These are phyloP conservation scores for Halichoeres trimaculatus DNA, from an alignment of 2,113 vertebrate species.

Conservation along the genomic window DNA sequence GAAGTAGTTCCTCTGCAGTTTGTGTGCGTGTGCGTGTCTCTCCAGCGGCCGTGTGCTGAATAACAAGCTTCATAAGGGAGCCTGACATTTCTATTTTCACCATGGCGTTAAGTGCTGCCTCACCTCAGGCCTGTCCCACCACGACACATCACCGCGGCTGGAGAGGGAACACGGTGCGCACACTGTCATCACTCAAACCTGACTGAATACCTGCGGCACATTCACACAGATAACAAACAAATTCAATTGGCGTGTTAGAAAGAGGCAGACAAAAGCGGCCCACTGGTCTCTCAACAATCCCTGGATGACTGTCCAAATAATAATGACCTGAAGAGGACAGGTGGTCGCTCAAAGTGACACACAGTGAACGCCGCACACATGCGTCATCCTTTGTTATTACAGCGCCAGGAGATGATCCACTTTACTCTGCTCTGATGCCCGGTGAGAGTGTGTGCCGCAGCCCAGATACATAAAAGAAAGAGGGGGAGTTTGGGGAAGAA, in stretches of 20 bases:
- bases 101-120: slow-evolving; percentile 44
- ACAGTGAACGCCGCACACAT: not conserved
- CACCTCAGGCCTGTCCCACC: slow-evolving; percentile 36
- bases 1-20: slow-evolving; percentile 1
- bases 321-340: slow-evolving; percentile 12
- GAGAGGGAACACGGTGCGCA: not conserved
- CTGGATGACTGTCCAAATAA: slow-evolving; percentile 11
- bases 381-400: not conserved
- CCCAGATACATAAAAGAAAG: slow-evolving; percentile 54
- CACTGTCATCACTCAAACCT: slow-evolving; percentile 17
- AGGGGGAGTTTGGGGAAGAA: slow-evolving; percentile 12
- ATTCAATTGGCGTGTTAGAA: not conserved
- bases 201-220: not conserved
- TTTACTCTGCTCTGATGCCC: slow-evolving; percentile 27
- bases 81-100: slow-evolving; percentile 66
- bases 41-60: slow-evolving; percentile 6
- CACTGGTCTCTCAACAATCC: slow-evolving; percentile 7
- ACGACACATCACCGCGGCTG: slow-evolving; percentile 10
- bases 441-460: slow-evolving; percentile 8
- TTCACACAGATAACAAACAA: slow-evolving; percentile 13
- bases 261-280: not conserved
- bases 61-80: slow-evolving; percentile 40
- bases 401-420: slow-evolving; percentile 11
- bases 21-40: not conserved
- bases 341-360: not conserved